A percentile compares a stretch with the other conserved stretches of the same genome.
Evolutionary conservation across 1,140 invertebrate genomes (phyloP).

Genomic region (Anthonomus grandis): DNA sequence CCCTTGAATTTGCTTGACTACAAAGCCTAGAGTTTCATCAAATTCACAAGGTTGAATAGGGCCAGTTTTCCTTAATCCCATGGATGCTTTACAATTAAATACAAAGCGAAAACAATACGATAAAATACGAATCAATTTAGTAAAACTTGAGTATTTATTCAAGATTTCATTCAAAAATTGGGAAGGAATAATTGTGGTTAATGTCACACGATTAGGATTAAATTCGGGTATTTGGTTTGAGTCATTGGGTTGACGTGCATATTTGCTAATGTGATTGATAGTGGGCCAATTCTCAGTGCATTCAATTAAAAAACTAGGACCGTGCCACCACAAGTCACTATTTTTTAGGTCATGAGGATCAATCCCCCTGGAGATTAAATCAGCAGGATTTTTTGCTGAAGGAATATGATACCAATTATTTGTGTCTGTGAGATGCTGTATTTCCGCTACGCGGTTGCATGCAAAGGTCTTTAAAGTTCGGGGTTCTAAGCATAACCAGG

Average conservation of each 20-base stretch:
- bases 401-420: conserved; percentile 36
- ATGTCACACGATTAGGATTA: conserved; percentile 19
- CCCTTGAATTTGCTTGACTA: too few relatives aligned
- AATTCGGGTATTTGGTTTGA: conserved; percentile 20
- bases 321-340: not conserved
- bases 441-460: conserved; percentile 41
- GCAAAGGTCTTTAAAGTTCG: not conserved
- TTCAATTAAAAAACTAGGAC: too few relatives aligned
- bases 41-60: too few relatives aligned
- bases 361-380: conserved; percentile 36
- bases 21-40: too few relatives aligned
- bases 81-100: too few relatives aligned
- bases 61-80: too few relatives aligned
- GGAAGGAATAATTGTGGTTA: conserved; percentile 23
- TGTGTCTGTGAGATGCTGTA: conserved; percentile 31
- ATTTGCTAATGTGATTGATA: conserved; percentile 15
- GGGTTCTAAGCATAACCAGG: not conserved
- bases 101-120: too few relatives aligned
- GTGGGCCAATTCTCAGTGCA: too few relatives aligned
- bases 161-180: conserved; percentile 11
- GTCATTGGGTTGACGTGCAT: not conserved
- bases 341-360: not conserved
- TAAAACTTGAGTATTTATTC: conserved; percentile 19
- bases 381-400: conserved; percentile 38
- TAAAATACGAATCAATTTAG: too few relatives aligned